phyloP scores from a whole-genome alignment of 2,888 invertebrate genomes.

The Sturmia bella region DNA sequence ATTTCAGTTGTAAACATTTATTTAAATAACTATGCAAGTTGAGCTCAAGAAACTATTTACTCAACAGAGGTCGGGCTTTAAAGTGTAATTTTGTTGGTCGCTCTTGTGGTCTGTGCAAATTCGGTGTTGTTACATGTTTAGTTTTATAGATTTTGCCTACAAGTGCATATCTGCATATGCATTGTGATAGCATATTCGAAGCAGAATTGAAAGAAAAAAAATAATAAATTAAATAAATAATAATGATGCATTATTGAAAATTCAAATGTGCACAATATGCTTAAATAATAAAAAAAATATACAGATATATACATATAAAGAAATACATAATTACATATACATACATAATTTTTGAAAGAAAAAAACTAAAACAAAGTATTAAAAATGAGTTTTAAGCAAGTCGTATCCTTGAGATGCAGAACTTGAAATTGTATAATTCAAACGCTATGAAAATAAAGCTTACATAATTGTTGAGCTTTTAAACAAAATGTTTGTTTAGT shows the following conservation, averaged over 20 bases:
- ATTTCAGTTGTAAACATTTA: constrained; percentile 53
- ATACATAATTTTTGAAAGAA: not conserved
- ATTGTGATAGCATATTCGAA: not conserved
- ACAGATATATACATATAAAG: too few species aligned
- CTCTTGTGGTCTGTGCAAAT: constrained; percentile 32
- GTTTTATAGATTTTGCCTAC: not conserved
- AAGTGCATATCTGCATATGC: constrained; percentile 16
- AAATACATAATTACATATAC: too few species aligned
- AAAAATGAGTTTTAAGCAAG: not conserved
- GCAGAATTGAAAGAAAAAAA: not conserved
- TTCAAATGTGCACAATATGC: too few species aligned
- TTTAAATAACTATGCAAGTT: constrained; percentile 70
- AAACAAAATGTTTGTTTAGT: constrained; percentile 6
- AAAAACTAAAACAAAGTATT: not conserved
- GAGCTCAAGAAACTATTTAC: constrained; percentile 72
- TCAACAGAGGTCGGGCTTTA: constrained; percentile 69
- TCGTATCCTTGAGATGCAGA: constrained; percentile 7
- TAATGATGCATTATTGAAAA: too few species aligned
- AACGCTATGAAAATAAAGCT: constrained; percentile 20
- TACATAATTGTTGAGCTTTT: constrained; percentile 23
- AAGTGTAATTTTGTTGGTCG: constrained; percentile 60
- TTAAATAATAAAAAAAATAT: too few species aligned
- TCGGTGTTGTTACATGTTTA: constrained; percentile 11
- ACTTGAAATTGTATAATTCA: constrained; percentile 2
- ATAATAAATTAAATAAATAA: too few species aligned